These are phyloP conservation scores for Harpagoxenus sublaevis DNA, from an alignment of 2,888 invertebrate species.

Conservation along the genomic window DNA sequence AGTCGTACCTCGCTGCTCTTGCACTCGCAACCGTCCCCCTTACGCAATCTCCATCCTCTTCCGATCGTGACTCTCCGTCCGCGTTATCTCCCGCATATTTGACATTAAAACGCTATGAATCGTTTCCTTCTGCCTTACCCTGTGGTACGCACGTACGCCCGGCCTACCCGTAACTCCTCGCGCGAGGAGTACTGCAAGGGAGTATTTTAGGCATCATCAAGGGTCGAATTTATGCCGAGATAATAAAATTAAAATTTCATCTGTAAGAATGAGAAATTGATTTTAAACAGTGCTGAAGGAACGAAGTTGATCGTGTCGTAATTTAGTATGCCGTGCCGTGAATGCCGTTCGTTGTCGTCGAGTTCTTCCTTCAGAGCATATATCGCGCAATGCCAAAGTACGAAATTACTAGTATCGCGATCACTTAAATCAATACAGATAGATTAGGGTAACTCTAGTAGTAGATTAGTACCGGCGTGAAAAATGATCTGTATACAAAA, in stretches of 20 bases:
- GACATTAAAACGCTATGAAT: conserved; percentile 79
- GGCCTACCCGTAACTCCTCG: conserved; percentile 59
- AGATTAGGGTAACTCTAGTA: not conserved
- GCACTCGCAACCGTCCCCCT: conserved; percentile 12
- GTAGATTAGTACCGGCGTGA: not conserved
- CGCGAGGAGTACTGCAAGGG: conserved; percentile 32
- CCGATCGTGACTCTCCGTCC: conserved; percentile 41
- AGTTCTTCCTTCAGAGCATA: not conserved
- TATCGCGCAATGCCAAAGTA: not conserved
- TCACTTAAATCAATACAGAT: not conserved
- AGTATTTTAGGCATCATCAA: conserved; percentile 43
- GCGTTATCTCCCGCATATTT: conserved; percentile 62
- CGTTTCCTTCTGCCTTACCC: conserved; percentile 64
- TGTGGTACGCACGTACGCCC: conserved; percentile 43
- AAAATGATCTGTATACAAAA: conserved; percentile 52
- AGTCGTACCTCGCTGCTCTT: not conserved
- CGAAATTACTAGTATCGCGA: not conserved
- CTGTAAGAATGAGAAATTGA: conserved; percentile 66
- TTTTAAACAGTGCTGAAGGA: conserved; percentile 56
- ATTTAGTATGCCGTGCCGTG: conserved; percentile 15
- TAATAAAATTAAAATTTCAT: conserved; percentile 76
- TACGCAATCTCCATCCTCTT: conserved; percentile 49
- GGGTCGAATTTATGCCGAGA: conserved; percentile 67
- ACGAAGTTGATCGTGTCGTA: conserved; percentile 18
- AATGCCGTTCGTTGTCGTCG: conserved; percentile 33